Base-by-base conservation (phyloP, 2,113 vertebrate genomes). In the Tinamus guttatus region DNA sequence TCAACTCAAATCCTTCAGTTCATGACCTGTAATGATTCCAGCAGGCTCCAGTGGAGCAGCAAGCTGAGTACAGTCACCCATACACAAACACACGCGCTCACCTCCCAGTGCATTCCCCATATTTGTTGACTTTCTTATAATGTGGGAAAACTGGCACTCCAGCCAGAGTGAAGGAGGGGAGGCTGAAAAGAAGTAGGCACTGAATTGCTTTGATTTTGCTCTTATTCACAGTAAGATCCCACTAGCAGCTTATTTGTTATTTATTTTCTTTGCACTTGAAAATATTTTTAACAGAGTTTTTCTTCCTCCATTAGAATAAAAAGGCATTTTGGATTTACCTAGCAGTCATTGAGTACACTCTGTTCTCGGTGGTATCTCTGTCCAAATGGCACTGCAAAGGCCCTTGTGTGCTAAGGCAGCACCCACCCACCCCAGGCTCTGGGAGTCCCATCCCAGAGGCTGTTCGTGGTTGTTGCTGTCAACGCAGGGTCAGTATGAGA, bases 11-110 rank as follows among this genome's bases (percentile, higher is more conserved):
- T 82, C 81, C 69, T 90, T 65, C 74, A 38, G 52, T 76, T 85
- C 36, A 21, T 63, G 74, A 84, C 81, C 84, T 89, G 52, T 49
- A 91, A 87, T 40, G 70, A 87, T 81, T 81, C 34, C 65, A 63
- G 73, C 2, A 63, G 69, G 54, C 38, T 90, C 38, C 64, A 82
- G 58, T 27, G 52, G 11, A 88, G 56, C 73, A 81, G 59, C 1
- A 2, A 38, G 2, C 17, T 76, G 69, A 75, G 47, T 32, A 63
- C 21, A 56, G 83, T 18, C 2, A 8, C 32, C 52, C 59, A 15
- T 8, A 56, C 40, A 56, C 43, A 47, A 58, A 65, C 8, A 22
- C 9, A 19, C 3, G 2, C 2, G 5, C 41, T 78, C 34, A 51
- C 7, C 7, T 75, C 24, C 38, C 52, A 63, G 3, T 16, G 36